Base-by-base conservation (phyloP, 2,113 vertebrate species). In the Amphilophus citrinellus region DNA sequence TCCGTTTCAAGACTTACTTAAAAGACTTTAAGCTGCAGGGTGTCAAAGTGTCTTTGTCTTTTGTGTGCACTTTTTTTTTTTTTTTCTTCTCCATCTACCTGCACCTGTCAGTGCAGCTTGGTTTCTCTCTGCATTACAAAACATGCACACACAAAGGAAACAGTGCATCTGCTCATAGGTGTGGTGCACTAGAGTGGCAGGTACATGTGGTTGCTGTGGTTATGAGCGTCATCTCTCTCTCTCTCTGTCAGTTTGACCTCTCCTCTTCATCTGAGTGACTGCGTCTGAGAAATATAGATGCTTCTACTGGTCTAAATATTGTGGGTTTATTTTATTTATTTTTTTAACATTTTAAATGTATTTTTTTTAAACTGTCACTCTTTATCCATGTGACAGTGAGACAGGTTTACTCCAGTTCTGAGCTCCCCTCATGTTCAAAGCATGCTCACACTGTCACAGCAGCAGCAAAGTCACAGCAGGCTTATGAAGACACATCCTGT, bases 191-290 rank as follows among this genome's bases (percentile, higher is more conserved):
- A n/a, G 3, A 76, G 24, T 24, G 15, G 35, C 87, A 85, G 89
- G 84, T 87, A 78, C 47, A 15, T 83, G 91, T 90, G 90, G 91
- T 85, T 61, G 32, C 27, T 82, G 88, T 84, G 90, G 87, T 89
- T 88, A 59, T 82, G 53, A 78, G 47, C 61, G 65, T 86, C 42
- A 35, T 68, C 71, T 42, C 30, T 62, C 57, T 68, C 71, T 42
- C 30, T 62, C 57, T 59, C n/a, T 56, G 10, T 77, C 7, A n/a
- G 35, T 82, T 50, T 79, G 78, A 84, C 22, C 66, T 47, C 75
- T 62, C 30, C 80, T 65, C 14, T 37, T 42, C 6, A 7, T 7
- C 22, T n/a, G 42, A 53, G 22, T 77, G 78, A 77, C 13, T 57
- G 50, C 35, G 0, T 47, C 2, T 5, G 24, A 71, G 56, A 50